Conservation (phyloP, 1,140 invertebrate species). For the Stegodyphus dumicola region DNA sequence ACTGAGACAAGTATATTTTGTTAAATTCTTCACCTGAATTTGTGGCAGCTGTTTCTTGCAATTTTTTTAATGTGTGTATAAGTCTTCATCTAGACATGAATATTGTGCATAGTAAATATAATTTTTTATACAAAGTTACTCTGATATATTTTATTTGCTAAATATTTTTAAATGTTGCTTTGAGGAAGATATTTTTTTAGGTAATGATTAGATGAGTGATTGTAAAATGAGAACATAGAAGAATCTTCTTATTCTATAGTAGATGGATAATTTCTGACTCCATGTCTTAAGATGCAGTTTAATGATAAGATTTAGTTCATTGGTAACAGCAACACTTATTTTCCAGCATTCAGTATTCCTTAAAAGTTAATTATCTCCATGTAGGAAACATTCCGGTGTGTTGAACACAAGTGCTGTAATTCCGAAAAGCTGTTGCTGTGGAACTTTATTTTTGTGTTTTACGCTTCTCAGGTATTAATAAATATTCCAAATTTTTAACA, state of each 20-base stretch:
- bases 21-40: constrained; percentile 16
- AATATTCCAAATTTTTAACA: constrained; percentile 17
- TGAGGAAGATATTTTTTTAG: constrained; percentile 51
- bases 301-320: not conserved
- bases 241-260: not conserved
- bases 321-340: not conserved
- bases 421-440: not conserved
- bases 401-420: constrained; percentile 9
- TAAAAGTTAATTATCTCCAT: constrained; percentile 21
- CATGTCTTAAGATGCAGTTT: not conserved
- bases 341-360: constrained; percentile 48
- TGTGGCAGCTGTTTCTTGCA: constrained; percentile 27
- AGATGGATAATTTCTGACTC: not conserved
- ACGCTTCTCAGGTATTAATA: constrained; percentile 37
- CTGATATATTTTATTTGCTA: constrained; percentile 43
- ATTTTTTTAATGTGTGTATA: not conserved
- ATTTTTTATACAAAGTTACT: constrained; percentile 47
- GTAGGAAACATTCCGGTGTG: constrained; percentile 54
- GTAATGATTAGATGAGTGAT: not conserved
- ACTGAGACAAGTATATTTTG: not conserved
- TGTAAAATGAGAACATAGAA: constrained; percentile 10
- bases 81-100: constrained; percentile 2
- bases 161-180: constrained; percentile 57
- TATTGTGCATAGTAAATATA: constrained; percentile 31
- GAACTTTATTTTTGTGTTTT: not conserved